These are phyloP conservation scores for Sebastes minor DNA, from an alignment of 2,797 vertebrate species.

Conservation along the genomic window DNA sequence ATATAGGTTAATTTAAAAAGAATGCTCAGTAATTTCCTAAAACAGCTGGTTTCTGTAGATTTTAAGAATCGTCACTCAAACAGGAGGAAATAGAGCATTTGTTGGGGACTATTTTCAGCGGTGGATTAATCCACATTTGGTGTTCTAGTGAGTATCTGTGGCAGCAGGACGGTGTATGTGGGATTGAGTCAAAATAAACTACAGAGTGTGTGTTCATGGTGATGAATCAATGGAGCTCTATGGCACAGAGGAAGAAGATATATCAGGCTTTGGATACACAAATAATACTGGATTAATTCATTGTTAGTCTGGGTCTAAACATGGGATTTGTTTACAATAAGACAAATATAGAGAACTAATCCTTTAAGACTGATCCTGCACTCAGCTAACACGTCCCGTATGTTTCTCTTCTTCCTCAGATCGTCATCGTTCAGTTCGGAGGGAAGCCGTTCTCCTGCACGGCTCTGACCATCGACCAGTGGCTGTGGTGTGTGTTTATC, in stretches of 20 bases:
- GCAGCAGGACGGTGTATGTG: neutral
- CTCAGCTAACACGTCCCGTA: neutral
- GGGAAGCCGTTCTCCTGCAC: slow-evolving; percentile 98
- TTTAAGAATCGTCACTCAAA: neutral
- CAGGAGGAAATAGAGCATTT: too few species aligned
- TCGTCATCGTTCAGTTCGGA: slow-evolving; percentile 95
- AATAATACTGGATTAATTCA: neutral
- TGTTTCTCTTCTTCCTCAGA: slow-evolving; percentile 72
- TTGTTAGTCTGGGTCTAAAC: neutral
- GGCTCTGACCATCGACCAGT: slow-evolving; percentile 91
- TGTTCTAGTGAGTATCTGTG: neutral
- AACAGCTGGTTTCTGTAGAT: neutral
- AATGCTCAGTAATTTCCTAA: neutral
- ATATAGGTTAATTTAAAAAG: neutral
- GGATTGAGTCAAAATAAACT: neutral
- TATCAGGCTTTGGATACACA: neutral
- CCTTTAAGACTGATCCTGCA: neutral
- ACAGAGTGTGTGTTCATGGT: neutral
- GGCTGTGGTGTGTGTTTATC: slow-evolving; percentile 98
- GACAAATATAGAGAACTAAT: neutral
- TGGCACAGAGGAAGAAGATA: neutral
- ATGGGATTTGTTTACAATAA: neutral
- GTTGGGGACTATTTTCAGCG: neutral
- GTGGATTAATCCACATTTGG: neutral
- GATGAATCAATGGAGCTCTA: neutral